Conservation (phyloP, 2,888 invertebrate genomes). For the Petrolisthes cinctipes region DNA sequence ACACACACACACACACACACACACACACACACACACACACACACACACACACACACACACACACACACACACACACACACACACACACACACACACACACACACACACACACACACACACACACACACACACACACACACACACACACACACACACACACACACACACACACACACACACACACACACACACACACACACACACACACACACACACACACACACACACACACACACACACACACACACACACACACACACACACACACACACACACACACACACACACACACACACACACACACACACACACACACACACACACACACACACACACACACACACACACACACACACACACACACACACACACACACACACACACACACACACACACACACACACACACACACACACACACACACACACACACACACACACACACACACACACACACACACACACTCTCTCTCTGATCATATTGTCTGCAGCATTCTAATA, state of each 20-base stretch:
- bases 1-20: not conserved
- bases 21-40: too few species aligned
- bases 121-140: constrained; percentile 19
- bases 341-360: not conserved
- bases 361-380: constrained; percentile 22
- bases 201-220: constrained; percentile 22
- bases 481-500: not conserved
- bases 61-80: not conserved
- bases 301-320: not conserved
- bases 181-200: constrained; percentile 11
- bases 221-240: constrained; percentile 24
- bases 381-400: constrained; percentile 22
- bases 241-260: not conserved
- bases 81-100: not conserved
- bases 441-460: constrained; percentile 10
- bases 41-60: too few species aligned
- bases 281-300: not conserved
- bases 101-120: constrained; percentile 11
- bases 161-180: constrained; percentile 15
- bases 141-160: constrained; percentile 18
- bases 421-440: too few species aligned
- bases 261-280: not conserved
- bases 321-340: not conserved
- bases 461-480: not conserved
- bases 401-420: constrained; percentile 8